A percentile compares a stretch with the other conserved stretches of the same genome.
phyloP scores from a whole-genome alignment of 2,888 invertebrate species.

The Orchestes rusci region DNA sequence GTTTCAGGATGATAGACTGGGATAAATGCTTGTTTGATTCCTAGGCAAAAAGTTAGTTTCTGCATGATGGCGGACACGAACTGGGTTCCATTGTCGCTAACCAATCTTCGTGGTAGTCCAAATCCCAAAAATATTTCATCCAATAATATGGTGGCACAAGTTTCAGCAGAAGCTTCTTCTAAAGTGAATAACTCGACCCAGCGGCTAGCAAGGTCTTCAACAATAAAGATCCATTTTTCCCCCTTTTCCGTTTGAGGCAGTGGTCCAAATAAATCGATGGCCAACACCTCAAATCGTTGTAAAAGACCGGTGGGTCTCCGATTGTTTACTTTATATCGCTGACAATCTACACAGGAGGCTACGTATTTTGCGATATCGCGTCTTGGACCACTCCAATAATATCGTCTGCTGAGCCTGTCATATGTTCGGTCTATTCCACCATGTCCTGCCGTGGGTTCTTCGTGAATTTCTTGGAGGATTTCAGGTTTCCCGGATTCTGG shows the following conservation, averaged over 20 bases:
- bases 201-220: too few relatives aligned
- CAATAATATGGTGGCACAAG: constrained; percentile 27
- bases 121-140: constrained; percentile 32
- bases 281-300: constrained; percentile 31
- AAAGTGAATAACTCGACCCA: not conserved
- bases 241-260: constrained; percentile 9
- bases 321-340: constrained; percentile 33
- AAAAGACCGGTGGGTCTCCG: constrained; percentile 33
- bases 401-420: not conserved
- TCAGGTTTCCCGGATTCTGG: not conserved
- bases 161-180: constrained; percentile 12
- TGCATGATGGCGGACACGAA: constrained; percentile 35
- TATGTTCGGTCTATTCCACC: not conserved
- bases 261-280: constrained; percentile 33
- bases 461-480: not conserved
- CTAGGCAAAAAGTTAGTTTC: constrained; percentile 29
- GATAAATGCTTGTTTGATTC: constrained; percentile 29
- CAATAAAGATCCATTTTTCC: constrained; percentile 28
- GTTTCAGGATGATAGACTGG: constrained; percentile 28
- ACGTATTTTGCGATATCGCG: constrained; percentile 23
- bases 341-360: constrained; percentile 31
- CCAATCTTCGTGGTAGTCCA: constrained; percentile 34
- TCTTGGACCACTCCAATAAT: not conserved
- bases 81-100: constrained; percentile 37
- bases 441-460: not conserved